Conservation (phyloP, 1,140 invertebrate genomes). For the Diuraphis noxia region DNA sequence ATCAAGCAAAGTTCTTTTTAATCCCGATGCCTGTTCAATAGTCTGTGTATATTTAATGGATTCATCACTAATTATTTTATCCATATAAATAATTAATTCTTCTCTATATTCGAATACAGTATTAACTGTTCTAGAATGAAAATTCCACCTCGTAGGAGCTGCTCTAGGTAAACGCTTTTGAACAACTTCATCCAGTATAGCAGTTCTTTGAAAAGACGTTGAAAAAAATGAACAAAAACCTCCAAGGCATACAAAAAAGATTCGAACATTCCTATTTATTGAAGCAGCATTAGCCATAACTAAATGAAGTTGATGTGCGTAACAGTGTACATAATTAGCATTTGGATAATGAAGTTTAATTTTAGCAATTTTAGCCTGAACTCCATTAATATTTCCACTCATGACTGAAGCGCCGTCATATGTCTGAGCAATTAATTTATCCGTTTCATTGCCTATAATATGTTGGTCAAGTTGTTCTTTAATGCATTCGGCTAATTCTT, state of each 20-base stretch:
- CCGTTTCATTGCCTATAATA: neutral
- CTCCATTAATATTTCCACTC: slow-evolving; percentile 30
- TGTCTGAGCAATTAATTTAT: slow-evolving; percentile 8
- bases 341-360: neutral
- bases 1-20: neutral
- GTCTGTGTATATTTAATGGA: neutral
- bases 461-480: slow-evolving; percentile 16
- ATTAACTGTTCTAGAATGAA: neutral
- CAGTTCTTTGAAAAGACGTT: neutral
- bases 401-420: slow-evolving; percentile 21
- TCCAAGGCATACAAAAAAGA: neutral
- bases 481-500: neutral
- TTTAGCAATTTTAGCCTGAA: neutral
- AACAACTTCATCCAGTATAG: neutral
- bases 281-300: neutral
- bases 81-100: neutral
- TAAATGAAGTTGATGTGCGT: neutral
- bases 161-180: neutral
- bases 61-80: neutral
- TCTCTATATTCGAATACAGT: neutral
- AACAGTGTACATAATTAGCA: slow-evolving; percentile 5
- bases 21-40: neutral
- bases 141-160: slow-evolving; percentile 8
- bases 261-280: neutral
- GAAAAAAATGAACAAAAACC: slow-evolving; percentile 1